Percentiles rank a stretch among this genome's conserved stretches.
These are phyloP conservation scores for Darevskia nairensis DNA, from an alignment of 2,797 vertebrate genomes.

Conservation along the genomic window DNA sequence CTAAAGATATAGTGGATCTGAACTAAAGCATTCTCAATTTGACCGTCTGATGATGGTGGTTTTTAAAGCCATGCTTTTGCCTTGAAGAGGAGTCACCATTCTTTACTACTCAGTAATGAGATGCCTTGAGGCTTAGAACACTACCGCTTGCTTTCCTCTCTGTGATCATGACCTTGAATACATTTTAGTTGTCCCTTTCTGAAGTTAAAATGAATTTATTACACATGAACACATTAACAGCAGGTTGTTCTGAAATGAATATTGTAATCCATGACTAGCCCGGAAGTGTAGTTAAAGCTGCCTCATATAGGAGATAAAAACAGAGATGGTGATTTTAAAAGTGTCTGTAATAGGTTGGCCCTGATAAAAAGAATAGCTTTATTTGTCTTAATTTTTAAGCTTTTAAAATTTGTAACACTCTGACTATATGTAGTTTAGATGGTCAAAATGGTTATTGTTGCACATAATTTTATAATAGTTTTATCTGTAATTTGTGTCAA, in stretches of 20 bases:
- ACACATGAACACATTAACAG: neutral
- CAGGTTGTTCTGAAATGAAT: neutral
- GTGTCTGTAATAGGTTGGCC: neutral
- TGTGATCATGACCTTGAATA: neutral
- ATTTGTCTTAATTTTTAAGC: neutral
- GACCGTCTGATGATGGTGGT: neutral
- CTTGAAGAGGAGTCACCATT: neutral
- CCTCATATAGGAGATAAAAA: neutral
- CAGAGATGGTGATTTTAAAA: neutral
- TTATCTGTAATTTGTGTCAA: no score
- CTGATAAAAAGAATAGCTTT: neutral
- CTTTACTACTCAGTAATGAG: neutral
- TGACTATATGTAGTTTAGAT: no score
- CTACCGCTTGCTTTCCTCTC: neutral
- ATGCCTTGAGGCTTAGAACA: neutral
- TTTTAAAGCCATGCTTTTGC: no score
- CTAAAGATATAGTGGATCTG: neutral
- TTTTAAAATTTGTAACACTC: no score
- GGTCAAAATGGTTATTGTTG: no score
- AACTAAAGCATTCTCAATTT: neutral
- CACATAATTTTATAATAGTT: no score
- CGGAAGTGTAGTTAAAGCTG: neutral
- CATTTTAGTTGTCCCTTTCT: neutral
- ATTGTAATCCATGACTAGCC: neutral
- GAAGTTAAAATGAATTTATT: neutral